A percentile compares a stretch with the other conserved stretches of the same genome.
Evolutionary conservation across 1,140 invertebrate species (phyloP).

Genomic region (Trachymyrmex septentrionalis): DNA sequence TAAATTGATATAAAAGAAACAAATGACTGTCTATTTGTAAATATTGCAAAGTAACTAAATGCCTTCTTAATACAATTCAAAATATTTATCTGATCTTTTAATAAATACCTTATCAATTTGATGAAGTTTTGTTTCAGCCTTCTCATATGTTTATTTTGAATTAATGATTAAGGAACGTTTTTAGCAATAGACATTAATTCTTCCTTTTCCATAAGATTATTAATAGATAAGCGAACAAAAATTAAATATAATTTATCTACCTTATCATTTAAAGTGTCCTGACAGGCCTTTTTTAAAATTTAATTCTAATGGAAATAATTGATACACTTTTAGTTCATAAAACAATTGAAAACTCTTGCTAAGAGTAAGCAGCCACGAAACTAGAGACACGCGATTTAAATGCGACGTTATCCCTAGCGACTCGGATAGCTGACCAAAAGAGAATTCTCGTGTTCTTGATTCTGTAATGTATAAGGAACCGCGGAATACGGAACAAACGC

Average conservation of each 20-base stretch:
- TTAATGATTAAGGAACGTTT: neutral
- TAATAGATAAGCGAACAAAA: neutral
- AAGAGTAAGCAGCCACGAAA: slow-evolving; percentile 18
- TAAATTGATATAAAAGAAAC: slow-evolving; percentile 8
- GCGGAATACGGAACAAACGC: slow-evolving; percentile 52
- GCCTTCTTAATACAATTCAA: neutral
- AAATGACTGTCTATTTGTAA: neutral
- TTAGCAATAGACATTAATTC: neutral
- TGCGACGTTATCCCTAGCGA: neutral
- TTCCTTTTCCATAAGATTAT: neutral
- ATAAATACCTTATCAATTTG: neutral
- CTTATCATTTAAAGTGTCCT: neutral
- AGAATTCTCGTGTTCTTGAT: slow-evolving; percentile 46
- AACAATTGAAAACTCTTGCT: neutral
- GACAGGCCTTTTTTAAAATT: neutral
- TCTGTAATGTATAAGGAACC: slow-evolving; percentile 55
- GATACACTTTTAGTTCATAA: neutral
- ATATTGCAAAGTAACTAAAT: neutral
- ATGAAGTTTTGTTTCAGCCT: neutral
- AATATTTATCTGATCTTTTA: neutral
- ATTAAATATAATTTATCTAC: neutral
- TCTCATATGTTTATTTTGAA: neutral
- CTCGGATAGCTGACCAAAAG: slow-evolving; percentile 21
- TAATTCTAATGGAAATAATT: slow-evolving; percentile 19
- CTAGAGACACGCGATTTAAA: slow-evolving; percentile 38